These are phyloP conservation scores for Gryon sp. DNA, from an alignment of 1,140 invertebrate species.

Conservation along the genomic window DNA sequence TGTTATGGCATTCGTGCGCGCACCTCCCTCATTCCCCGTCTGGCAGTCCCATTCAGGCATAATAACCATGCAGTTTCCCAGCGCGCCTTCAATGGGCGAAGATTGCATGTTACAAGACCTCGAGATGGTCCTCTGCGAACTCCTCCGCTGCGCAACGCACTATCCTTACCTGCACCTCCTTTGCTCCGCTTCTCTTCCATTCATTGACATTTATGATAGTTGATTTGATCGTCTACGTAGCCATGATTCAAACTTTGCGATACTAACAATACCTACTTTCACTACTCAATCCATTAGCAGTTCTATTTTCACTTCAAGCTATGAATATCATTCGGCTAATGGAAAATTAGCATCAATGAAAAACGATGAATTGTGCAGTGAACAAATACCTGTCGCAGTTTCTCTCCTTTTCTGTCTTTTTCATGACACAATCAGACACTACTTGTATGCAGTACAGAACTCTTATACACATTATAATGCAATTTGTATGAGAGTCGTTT, in stretches of 20 bases:
- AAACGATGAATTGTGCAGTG: too few relatives aligned
- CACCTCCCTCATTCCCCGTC: constrained; percentile 57
- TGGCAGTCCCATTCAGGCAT: constrained; percentile 76
- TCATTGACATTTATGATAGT: constrained; percentile 3
- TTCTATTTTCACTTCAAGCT: constrained; percentile 7
- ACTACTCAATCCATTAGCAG: constrained; percentile 8
- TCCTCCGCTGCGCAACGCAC: constrained; percentile 33
- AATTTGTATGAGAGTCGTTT: too few relatives aligned
- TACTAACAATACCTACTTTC: constrained; percentile 25
- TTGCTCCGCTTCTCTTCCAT: constrained; percentile 32
- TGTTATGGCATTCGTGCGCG: too few relatives aligned
- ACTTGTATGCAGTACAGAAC: too few relatives aligned
- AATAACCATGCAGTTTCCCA: constrained; percentile 80
- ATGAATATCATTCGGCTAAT: not conserved
- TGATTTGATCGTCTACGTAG: constrained; percentile 21
- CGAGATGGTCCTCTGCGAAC: constrained; percentile 70
- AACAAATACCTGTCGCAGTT: too few relatives aligned
- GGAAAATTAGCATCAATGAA: too few relatives aligned
- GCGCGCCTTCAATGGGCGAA: constrained; percentile 78
- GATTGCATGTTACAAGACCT: constrained; percentile 78
- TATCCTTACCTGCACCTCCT: constrained; percentile 40
- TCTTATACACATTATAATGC: too few relatives aligned
- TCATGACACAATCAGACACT: too few relatives aligned
- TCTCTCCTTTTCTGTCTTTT: too few relatives aligned
- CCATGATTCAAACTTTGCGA: constrained; percentile 30